A percentile compares a stretch with the other conserved stretches of the same genome.
Conservation (phyloP, 2,113 vertebrate genomes). For the Polypterus bichir region DNA sequence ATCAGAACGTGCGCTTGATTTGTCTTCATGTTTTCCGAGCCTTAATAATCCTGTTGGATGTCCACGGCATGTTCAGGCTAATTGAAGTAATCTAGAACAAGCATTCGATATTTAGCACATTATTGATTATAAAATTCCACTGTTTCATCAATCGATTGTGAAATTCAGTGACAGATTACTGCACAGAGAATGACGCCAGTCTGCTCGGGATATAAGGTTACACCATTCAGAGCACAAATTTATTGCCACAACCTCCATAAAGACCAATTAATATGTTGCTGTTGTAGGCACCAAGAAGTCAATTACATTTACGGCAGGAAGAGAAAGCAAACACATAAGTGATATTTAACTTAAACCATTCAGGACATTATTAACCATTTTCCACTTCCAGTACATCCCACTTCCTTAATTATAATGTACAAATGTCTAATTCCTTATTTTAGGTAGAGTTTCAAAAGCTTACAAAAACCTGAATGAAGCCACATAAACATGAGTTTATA, state of each 20-base stretch:
- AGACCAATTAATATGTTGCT: constrained; percentile 19
- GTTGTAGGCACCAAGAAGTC: constrained; percentile 18
- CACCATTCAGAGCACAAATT: not conserved
- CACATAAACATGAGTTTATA: too few relatives aligned
- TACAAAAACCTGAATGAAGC: too few relatives aligned
- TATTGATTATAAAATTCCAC: constrained; percentile 9
- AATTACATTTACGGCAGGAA: constrained; percentile 20
- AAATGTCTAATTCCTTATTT: too few relatives aligned
- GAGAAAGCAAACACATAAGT: constrained; percentile 17
- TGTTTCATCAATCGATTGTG: constrained; percentile 2
- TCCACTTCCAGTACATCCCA: too few relatives aligned
- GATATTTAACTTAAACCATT: constrained; percentile 7
- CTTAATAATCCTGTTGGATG: constrained; percentile 2
- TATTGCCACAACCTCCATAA: constrained; percentile 13
- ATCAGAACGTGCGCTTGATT: not conserved
- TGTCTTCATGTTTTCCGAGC: constrained; percentile 3
- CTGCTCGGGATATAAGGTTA: constrained; percentile 9
- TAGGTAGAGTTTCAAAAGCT: too few relatives aligned
- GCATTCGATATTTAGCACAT: constrained; percentile 11
- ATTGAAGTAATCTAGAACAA: constrained; percentile 13
- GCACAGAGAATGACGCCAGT: not conserved
- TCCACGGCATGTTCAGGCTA: constrained; percentile 3
- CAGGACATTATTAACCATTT: not conserved
- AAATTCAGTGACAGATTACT: constrained; percentile 5
- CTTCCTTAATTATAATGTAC: too few relatives aligned